Conservation (phyloP, 2,888 invertebrate species). For the Cybosia mesomella region DNA sequence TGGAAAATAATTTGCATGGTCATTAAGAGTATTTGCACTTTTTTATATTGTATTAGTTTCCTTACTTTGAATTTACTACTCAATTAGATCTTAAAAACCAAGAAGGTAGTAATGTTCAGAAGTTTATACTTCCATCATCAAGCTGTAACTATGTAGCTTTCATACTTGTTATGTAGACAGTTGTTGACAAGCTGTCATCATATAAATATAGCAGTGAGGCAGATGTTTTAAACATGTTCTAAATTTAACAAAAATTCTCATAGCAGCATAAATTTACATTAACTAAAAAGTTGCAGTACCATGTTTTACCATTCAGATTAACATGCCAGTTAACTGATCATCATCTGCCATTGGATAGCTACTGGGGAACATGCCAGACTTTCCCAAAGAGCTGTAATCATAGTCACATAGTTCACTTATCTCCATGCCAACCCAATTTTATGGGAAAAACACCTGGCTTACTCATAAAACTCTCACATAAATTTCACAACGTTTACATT, state of each 20-base stretch:
- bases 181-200: too few relatives aligned
- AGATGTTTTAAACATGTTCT: neutral
- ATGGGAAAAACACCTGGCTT: neutral
- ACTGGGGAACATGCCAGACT: neutral
- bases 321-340: too few relatives aligned
- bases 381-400: neutral
- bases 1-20: slow-evolving; percentile 66
- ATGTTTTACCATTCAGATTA: too few relatives aligned
- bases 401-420: neutral
- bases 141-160: neutral
- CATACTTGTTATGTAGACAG: too few relatives aligned
- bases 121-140: neutral
- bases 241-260: neutral
- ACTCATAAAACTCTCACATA: neutral
- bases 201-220: neutral
- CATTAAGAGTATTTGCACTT: neutral
- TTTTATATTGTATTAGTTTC: neutral
- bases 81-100: too few relatives aligned
- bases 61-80: neutral
- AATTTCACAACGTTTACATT: neutral
- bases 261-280: neutral
- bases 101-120: too few relatives aligned
- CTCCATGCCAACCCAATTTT: neutral
- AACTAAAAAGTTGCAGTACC: too few relatives aligned
- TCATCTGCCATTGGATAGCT: neutral